Evolutionary conservation across 2,113 vertebrate genomes (phyloP), one percentile per base, ranked within the genome.

Genomic region (Psittacus erithacus): DNA sequence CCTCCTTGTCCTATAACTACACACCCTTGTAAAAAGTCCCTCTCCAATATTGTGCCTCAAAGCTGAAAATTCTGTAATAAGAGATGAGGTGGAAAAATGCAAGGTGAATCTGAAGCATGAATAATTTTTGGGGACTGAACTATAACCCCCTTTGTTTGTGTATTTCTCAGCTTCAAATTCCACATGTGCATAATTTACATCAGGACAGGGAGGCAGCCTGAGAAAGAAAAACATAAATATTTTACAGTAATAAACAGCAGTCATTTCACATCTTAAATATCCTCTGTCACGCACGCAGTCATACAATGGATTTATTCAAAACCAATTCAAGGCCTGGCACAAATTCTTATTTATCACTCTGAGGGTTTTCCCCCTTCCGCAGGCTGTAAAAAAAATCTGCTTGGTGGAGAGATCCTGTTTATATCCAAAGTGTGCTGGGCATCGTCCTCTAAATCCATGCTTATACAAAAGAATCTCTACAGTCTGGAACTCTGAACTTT

Each of bases 121-220:
- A 74, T 63, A 35, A 59, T 92, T 89, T 87, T 7, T 38, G 79
- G 81, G 69, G 47, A 71, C n/a, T 80, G 95, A 95, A 90, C 73
- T 91, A 73, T 86, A 92, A 86, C 86, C 46, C 27, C 65, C 39
- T 93, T 94, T 95, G 60, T 85, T 87, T 87, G 39, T 92, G 55
- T 69, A 43, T 92, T 96, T 97, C 69, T 95, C 71, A 89, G 69
- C 50, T 92, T 53, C 88, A 78, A 96, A 90, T 95, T 95, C 89
- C 79, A 90, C 75, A 75, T 65, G 76, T 92, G 75, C 85, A 82
- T 93, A 96, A 97, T 96, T 96, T 97, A 93, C 7, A 0, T 90
- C 92, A 90, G 70, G 67, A 89, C 11, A 84, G 75, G 50, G 68
- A 92, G 82, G 15, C 55, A 88, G 78, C 20, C 70, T 63, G 80